Conservation (phyloP, 2,113 vertebrate species). For the Serinus canaria region DNA sequence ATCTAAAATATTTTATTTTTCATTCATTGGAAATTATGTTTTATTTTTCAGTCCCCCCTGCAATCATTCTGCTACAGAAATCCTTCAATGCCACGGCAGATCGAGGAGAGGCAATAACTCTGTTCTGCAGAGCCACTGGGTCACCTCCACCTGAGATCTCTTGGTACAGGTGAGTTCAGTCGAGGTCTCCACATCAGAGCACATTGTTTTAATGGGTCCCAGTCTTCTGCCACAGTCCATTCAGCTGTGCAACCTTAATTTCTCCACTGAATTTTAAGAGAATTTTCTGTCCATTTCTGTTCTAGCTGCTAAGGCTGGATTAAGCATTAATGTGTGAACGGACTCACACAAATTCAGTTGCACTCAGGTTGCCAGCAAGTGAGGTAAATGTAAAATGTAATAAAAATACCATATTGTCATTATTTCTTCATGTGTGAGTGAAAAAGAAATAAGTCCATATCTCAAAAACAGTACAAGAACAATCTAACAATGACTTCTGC, state of each 20-base stretch:
- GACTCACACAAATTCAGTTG: neutral
- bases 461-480: neutral
- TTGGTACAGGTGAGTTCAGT: constrained; percentile 87
- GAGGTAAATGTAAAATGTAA: neutral
- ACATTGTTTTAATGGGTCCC: neutral
- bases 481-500: neutral
- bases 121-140: constrained; percentile 88
- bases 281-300: neutral
- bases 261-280: neutral
- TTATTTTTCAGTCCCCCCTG: constrained; percentile 84
- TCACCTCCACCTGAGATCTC: constrained; percentile 88
- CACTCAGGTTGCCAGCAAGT: neutral
- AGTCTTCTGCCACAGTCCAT: neutral
- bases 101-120: constrained; percentile 86
- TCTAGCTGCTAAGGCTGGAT: neutral
- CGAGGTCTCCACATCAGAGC: neutral
- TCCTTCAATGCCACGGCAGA: constrained; percentile 95
- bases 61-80: constrained; percentile 83
- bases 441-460: neutral
- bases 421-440: neutral
- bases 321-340: neutral
- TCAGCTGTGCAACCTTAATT: neutral
- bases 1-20: neutral
- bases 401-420: neutral
- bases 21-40: neutral